Percentiles rank a stretch among this genome's conserved stretches.
Evolutionary conservation across 2,797 vertebrate genomes (phyloP).

Genomic region (Aulostomus chinensis): DNA sequence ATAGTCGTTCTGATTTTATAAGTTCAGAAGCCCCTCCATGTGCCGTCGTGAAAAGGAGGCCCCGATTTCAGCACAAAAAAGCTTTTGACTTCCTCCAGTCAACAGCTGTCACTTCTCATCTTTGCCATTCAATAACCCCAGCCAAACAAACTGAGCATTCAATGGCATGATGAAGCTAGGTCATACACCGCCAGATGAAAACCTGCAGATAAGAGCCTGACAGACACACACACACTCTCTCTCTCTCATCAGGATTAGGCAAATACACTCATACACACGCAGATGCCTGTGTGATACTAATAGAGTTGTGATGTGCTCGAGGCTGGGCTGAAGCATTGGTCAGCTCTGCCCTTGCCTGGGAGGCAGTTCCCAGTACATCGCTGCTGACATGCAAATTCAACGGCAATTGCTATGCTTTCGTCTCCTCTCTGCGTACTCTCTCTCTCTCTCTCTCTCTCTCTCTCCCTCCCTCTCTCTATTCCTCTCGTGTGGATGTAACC

Average conservation of each 20-base stretch:
- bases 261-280: slow-evolving; percentile 7
- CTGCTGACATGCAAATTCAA: slow-evolving; percentile 79
- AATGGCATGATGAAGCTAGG: slow-evolving; percentile 30
- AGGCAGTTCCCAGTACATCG: slow-evolving; percentile 69
- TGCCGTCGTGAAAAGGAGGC: too few species aligned
- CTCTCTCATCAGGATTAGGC: slow-evolving; percentile 11
- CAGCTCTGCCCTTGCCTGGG: slow-evolving; percentile 58
- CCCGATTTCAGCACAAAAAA: slow-evolving; percentile 23
- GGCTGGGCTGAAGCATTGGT: slow-evolving; percentile 47
- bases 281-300: slow-evolving; percentile 41
- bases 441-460: slow-evolving; percentile 26
- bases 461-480: slow-evolving; percentile 36
- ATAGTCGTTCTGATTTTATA: too few species aligned
- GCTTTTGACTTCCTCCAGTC: slow-evolving; percentile 44
- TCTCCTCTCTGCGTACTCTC: slow-evolving; percentile 38
- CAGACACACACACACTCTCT: slow-evolving; percentile 20
- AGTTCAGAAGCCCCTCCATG: too few species aligned
- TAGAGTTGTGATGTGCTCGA: slow-evolving; percentile 46
- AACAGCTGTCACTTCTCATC: slow-evolving; percentile 55
- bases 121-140: slow-evolving; percentile 33
- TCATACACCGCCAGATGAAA: slow-evolving; percentile 49
- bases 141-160: slow-evolving; percentile 32
- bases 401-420: slow-evolving; percentile 53
- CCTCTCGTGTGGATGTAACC: slow-evolving; percentile 56
- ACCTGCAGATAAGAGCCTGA: slow-evolving; percentile 50